Evolutionary conservation across 2,888 invertebrate genomes (phyloP).

Genomic region (Heliconius ismenius): DNA sequence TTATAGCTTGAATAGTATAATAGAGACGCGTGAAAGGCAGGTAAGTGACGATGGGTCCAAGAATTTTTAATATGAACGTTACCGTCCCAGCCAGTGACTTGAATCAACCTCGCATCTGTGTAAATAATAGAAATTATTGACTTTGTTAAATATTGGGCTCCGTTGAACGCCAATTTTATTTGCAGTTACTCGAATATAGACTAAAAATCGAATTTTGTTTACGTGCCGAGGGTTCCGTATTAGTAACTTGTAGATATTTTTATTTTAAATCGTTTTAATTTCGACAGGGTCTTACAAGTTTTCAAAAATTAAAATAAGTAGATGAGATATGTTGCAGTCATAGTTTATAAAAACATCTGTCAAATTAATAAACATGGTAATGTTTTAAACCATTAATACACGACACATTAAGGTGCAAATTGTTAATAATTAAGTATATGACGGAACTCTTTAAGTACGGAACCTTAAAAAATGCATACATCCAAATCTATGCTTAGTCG

Average conservation of each 20-base stretch:
- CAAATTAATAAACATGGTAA: background rate
- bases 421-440: background rate
- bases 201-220: background rate
- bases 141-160: conserved; percentile 4
- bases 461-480: conserved; percentile 12
- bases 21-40: conserved; percentile 61
- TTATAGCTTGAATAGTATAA: conserved; percentile 59
- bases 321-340: too few species aligned
- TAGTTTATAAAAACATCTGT: background rate
- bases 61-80: conserved; percentile 56
- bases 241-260: too few species aligned
- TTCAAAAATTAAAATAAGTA: too few species aligned
- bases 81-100: conserved; percentile 73
- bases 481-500: conserved; percentile 54
- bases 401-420: background rate
- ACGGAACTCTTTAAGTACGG: background rate
- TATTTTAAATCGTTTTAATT: too few species aligned
- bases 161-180: background rate
- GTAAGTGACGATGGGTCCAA: conserved; percentile 54
- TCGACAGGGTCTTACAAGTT: too few species aligned
- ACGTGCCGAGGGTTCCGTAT: background rate
- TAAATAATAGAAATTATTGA: conserved; percentile 13
- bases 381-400: too few species aligned
- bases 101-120: conserved; percentile 37
- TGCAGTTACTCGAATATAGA: conserved; percentile 13